Evolutionary conservation across 2,797 vertebrate genomes (phyloP), one percentile per base, ranked within the genome.

Genomic region (Melanotaenia pygmaea): DNA sequence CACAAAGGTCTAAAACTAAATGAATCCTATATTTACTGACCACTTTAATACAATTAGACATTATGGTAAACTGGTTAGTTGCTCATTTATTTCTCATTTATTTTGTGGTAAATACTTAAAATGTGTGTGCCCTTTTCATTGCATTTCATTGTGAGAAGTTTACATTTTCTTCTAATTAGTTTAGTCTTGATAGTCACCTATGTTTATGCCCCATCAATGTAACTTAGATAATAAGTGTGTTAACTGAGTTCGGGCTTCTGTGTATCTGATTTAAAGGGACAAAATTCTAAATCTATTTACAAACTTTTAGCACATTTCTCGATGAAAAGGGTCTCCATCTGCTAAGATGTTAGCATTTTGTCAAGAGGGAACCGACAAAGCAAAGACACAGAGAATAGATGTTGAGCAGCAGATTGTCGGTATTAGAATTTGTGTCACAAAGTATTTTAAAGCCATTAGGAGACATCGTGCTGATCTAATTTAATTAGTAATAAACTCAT

Each of bases 401-500:
- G 56, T 13, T 20, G 50, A 77, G 70, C 20, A 67, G 74, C 58
- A 71, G 35, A 61, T 35, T 78, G 50, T 5, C 37, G 45, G 24
- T 24, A 28, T 51, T 38, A 38, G 12, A 56, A 51, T 59, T 43
- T 57, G 24, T 70, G 43, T 54, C 35, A 57, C n/a, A 76, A 72
- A 45, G 47, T 59, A 53, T 51, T 60, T 12, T 24, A 40, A 62
- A 61, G 59, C 38, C 38, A 60, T 47, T 14, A 47, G 26, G 0
- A 72, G 35, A 50, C 22, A 75, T 67, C 24, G 54, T 63, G 58
- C 65, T 70, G 28, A 69, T 80, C 54, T 72, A 0, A 43, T 76
- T 67, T 75, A 5, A 47, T 12, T 26, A 47, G 54, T 28, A 40
- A 67, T 66, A 51, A 84, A 65, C 37, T 77, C 45, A 14, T 65